These are phyloP conservation scores for Tortrix viridana DNA, from an alignment of 2,888 invertebrate genomes.

Conservation along the genomic window DNA sequence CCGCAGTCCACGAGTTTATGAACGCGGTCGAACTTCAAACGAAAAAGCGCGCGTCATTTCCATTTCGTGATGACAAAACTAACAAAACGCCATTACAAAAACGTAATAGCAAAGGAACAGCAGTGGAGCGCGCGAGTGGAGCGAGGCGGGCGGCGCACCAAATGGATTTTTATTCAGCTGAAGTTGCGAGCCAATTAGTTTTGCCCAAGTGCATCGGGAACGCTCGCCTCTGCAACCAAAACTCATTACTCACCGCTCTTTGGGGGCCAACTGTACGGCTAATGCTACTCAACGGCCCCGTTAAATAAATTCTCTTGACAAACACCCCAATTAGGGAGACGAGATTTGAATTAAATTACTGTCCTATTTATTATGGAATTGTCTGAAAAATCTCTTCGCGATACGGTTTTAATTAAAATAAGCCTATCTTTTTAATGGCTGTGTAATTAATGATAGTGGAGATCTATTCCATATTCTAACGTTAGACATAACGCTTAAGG, in stretches of 20 bases:
- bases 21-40: neutral
- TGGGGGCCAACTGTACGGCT: constrained; percentile 44
- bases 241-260: constrained; percentile 58
- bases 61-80: constrained; percentile 31
- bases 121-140: constrained; percentile 47
- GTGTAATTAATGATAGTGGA: constrained; percentile 23
- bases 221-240: constrained; percentile 38
- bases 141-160: constrained; percentile 67
- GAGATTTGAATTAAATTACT: constrained; percentile 38
- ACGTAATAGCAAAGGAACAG: constrained; percentile 39
- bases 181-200: constrained; percentile 74
- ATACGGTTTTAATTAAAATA: constrained; percentile 37
- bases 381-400: constrained; percentile 33
- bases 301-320: constrained; percentile 41
- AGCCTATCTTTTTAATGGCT: constrained; percentile 29
- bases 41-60: constrained; percentile 25
- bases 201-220: constrained; percentile 70
- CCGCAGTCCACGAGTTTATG: constrained; percentile 1
- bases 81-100: constrained; percentile 34
- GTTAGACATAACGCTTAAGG: no score
- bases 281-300: constrained; percentile 41
- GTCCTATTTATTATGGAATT: constrained; percentile 38
- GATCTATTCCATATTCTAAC: no score
- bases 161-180: constrained; percentile 47
- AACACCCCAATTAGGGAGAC: constrained; percentile 40